Evolutionary conservation across 2,888 invertebrate species (phyloP), one percentile per base, ranked within the genome.

Genomic region (Blastobasis adustella): DNA sequence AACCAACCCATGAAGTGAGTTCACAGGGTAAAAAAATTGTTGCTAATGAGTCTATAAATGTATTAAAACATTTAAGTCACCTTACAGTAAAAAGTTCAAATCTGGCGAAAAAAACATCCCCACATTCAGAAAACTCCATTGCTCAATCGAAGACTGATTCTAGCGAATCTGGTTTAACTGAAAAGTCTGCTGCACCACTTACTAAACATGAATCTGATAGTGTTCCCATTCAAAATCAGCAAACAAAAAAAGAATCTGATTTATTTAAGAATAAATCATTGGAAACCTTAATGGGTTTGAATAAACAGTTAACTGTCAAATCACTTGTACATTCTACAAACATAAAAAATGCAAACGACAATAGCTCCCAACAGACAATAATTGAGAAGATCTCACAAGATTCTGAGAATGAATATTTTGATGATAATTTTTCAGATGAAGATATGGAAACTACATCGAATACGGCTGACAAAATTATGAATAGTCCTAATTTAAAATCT

Each of bases 21-120:
- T 23, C 23, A 23, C 23, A 23, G 23, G 23, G 23, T 23, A 23
- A 23, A 23, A n/a, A n/a, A n/a, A n/a, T n/a, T n/a, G n/a, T n/a
- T n/a, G n/a, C n/a, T n/a, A n/a, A n/a, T n/a, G n/a, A 58, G 37
- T 63, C 77, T 49, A 59, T 79, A 52, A 65, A 71, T 49, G 70
- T 69, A 4, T 63, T 82, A 52, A 80, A 80, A 66, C 75, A 70
- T 65, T 69, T 82, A 54, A 72, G 80, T 56, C 74, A 74, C 55
- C 62, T 78, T 10, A 79, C 79, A 49, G 66, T 85, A 4, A 85
- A 83, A 65, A 58, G 82, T 40, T 58, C 77, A 9, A 63, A 48
- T 55, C 60, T 70, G 51, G 59, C 54, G 46, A 66, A 63, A 47
- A 63, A 50, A 23, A 23, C 23, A 23, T 23, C 23, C 23, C 23